phyloP scores from a whole-genome alignment of 2,888 invertebrate species.

The Sturmia bella region DNA sequence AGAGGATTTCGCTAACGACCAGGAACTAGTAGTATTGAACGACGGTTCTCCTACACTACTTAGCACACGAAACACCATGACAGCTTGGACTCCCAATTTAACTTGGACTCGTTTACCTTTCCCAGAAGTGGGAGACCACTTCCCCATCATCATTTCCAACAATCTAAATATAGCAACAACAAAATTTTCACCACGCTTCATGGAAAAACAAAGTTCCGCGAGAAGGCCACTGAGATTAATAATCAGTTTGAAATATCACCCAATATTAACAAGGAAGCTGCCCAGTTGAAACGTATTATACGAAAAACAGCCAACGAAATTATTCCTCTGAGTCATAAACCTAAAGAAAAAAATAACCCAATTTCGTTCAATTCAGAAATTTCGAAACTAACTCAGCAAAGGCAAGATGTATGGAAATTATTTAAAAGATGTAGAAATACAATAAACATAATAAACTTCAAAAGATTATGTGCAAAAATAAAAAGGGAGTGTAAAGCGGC shows the following conservation, averaged over 20 bases:
- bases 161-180: not conserved
- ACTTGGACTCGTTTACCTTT: not conserved
- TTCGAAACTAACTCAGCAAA: conserved; percentile 1
- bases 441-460: too few relatives aligned
- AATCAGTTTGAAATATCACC: not conserved
- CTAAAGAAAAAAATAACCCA: not conserved
- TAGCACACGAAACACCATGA: too few relatives aligned
- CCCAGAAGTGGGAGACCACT: conserved; percentile 15
- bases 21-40: not conserved
- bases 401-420: too few relatives aligned
- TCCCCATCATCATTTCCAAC: conserved; percentile 11
- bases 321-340: not conserved
- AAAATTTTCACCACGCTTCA: not conserved
- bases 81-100: too few relatives aligned
- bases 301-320: conserved; percentile 11
- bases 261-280: conserved; percentile 31
- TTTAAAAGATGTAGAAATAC: too few relatives aligned
- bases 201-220: not conserved
- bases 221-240: not conserved
- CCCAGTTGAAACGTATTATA: conserved; percentile 6
- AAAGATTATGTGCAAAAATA: conserved; percentile 13
- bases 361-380: conserved; percentile 15
- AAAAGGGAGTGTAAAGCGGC: conserved; percentile 21
- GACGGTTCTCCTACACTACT: not conserved
- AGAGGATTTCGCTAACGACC: not conserved